These are phyloP conservation scores for Saguinus midas DNA, from an alignment of 2,113 vertebrate species.

Conservation along the genomic window DNA sequence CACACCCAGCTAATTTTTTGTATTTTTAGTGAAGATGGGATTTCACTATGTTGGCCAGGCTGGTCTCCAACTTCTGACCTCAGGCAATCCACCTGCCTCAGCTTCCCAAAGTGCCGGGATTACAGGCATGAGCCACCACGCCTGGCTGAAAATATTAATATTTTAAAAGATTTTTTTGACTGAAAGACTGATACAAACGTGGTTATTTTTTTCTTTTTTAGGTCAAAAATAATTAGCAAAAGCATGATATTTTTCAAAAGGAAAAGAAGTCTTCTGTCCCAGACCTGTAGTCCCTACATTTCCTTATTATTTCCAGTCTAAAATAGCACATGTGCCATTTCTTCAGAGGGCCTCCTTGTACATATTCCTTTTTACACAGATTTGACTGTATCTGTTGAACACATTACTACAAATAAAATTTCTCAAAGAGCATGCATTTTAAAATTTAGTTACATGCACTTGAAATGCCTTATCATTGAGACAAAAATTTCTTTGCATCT, in stretches of 20 bases:
- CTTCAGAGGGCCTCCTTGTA: not conserved
- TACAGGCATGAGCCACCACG: no score
- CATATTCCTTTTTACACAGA: not conserved
- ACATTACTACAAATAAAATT: not conserved
- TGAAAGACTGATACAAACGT: not conserved
- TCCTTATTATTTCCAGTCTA: not conserved
- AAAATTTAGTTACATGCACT: not conserved
- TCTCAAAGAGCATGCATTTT: not conserved
- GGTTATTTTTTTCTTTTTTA: not conserved
- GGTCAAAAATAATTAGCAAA: no score
- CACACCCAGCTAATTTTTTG: no score
- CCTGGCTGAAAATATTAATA: not conserved
- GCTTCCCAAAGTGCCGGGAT: no score
- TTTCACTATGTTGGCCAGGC: no score
- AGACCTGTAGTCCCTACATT: not conserved
- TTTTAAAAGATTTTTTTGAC: not conserved
- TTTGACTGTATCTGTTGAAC: not conserved
- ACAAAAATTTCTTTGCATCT: conserved; percentile 8
- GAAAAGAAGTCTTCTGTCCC: not conserved
- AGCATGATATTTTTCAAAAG: not conserved
- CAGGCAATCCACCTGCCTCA: no score
- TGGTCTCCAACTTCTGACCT: no score
- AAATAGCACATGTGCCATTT: not conserved
- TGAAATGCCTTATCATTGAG: not conserved
- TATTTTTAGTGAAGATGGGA: no score